Evolutionary conservation across 1,140 invertebrate species (phyloP).

Genomic region (Stegodyphus dumicola): DNA sequence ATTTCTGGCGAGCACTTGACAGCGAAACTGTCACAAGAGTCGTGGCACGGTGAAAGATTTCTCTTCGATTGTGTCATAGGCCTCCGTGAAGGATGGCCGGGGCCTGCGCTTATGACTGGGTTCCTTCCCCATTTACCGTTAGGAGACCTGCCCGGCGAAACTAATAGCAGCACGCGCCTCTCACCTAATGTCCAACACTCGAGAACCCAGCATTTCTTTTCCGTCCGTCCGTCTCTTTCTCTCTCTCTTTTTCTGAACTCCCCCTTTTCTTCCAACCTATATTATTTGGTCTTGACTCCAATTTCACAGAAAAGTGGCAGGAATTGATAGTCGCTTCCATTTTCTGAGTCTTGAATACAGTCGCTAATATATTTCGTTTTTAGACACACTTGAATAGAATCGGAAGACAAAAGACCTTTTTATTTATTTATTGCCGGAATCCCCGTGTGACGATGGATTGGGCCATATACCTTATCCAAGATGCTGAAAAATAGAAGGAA

Average conservation of each 20-base stretch:
- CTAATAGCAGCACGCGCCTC: slow-evolving; percentile 55
- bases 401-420: no score
- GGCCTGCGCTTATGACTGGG: slow-evolving; percentile 52
- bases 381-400: not conserved
- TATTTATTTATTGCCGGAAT: no score
- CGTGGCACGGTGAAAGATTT: slow-evolving; percentile 52
- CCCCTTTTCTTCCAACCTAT: slow-evolving; percentile 7
- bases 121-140: slow-evolving; percentile 51
- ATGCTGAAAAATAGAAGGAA: no score
- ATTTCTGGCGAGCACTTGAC: slow-evolving; percentile 52
- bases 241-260: not conserved
- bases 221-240: slow-evolving; percentile 3
- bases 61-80: slow-evolving; percentile 59
- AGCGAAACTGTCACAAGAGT: slow-evolving; percentile 56
- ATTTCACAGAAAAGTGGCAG: slow-evolving; percentile 57
- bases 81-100: slow-evolving; percentile 20
- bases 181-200: slow-evolving; percentile 60
- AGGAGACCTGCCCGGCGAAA: slow-evolving; percentile 35
- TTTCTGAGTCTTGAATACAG: not conserved
- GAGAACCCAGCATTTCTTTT: slow-evolving; percentile 18
- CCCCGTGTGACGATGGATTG: no score
- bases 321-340: slow-evolving; percentile 29
- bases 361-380: slow-evolving; percentile 42
- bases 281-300: slow-evolving; percentile 59
- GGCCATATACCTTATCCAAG: no score